Evolutionary conservation across 2,113 vertebrate genomes (phyloP).

Genomic region (Heptranchias perlo): DNA sequence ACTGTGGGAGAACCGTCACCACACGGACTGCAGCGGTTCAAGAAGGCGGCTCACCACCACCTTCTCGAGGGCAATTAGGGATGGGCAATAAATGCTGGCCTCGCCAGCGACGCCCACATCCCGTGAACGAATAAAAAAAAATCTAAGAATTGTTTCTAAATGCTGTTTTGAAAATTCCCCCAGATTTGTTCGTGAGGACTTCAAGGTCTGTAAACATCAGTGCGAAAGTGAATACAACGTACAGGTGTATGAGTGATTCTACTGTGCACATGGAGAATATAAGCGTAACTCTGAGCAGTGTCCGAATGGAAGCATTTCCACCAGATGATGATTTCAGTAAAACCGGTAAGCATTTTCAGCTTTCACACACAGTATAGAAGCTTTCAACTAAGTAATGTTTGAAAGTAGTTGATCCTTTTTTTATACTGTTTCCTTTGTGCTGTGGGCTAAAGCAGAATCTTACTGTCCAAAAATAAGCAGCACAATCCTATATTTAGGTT

Average conservation of each 20-base stretch:
- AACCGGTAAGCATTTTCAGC: slow-evolving; percentile 58
- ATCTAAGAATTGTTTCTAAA: not conserved
- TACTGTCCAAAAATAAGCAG: not conserved
- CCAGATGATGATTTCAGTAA: slow-evolving; percentile 60
- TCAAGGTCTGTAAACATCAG: slow-evolving; percentile 52
- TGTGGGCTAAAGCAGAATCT: not conserved
- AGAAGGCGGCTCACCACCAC: too few relatives aligned
- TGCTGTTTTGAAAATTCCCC: not conserved
- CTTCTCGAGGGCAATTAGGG: too few relatives aligned
- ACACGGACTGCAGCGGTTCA: too few relatives aligned
- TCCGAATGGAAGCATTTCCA: slow-evolving; percentile 78
- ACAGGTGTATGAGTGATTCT: slow-evolving; percentile 61
- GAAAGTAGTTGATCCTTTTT: not conserved
- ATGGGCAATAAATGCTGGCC: too few relatives aligned
- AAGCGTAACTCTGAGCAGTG: slow-evolving; percentile 57
- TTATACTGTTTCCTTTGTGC: not conserved
- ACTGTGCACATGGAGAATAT: slow-evolving; percentile 48
- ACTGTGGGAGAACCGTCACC: too few relatives aligned
- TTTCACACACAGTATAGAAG: not conserved
- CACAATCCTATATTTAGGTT: not conserved
- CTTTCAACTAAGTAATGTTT: not conserved
- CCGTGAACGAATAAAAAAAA: too few relatives aligned
- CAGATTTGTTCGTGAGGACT: not conserved
- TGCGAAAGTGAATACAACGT: slow-evolving; percentile 68
- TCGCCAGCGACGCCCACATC: too few relatives aligned